Percentiles rank a stretch among this genome's conserved stretches.
Evolutionary conservation across 2,888 invertebrate species (phyloP).

Genomic region (Bombyx huttoni): DNA sequence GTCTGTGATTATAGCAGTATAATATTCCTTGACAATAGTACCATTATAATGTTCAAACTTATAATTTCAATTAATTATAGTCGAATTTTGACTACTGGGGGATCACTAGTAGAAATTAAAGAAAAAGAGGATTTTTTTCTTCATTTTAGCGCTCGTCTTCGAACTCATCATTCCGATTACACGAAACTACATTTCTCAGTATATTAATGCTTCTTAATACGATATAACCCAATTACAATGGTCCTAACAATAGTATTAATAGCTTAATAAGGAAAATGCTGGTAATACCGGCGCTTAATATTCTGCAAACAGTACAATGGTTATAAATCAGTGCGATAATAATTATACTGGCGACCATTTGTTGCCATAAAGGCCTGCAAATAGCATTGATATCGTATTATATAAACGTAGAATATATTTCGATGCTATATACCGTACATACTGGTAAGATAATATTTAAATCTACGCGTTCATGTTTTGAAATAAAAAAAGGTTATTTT

Average conservation of each 20-base stretch:
- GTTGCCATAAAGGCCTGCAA: constrained; percentile 45
- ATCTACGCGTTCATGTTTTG: neutral
- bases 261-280: constrained; percentile 16
- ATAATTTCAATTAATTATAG: too few relatives aligned
- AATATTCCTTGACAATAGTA: too few relatives aligned
- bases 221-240: constrained; percentile 11
- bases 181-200: neutral
- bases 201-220: constrained; percentile 3
- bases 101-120: too few relatives aligned
- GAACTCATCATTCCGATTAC: neutral
- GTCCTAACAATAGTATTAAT: constrained; percentile 13
- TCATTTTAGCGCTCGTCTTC: neutral
- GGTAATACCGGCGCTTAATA: constrained; percentile 47
- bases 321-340: constrained; percentile 64
- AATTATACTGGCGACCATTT: constrained; percentile 55
- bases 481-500: neutral
- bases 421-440: neutral
- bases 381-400: constrained; percentile 17
- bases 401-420: neutral
- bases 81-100: too few relatives aligned
- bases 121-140: too few relatives aligned
- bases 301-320: constrained; percentile 51
- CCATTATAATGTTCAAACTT: too few relatives aligned
- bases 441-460: neutral
- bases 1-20: too few relatives aligned